These are phyloP conservation scores for Ceyx margarethae DNA, from an alignment of 2,113 vertebrate genomes.

Conservation along the genomic window DNA sequence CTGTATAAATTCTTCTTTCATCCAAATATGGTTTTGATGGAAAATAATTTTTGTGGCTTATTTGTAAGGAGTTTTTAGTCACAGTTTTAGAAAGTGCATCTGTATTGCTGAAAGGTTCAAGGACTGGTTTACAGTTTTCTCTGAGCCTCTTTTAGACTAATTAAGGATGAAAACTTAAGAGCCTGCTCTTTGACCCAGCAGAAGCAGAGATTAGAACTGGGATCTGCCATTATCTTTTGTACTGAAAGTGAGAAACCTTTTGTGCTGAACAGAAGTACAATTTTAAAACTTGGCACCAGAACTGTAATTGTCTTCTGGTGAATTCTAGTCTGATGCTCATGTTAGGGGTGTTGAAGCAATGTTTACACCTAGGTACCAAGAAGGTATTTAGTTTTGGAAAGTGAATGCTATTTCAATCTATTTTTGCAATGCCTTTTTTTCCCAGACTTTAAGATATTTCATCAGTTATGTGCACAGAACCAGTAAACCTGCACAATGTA, in stretches of 20 bases:
- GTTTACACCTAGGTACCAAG: not conserved
- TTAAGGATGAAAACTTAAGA: not conserved
- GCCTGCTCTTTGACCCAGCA: not conserved
- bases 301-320: not conserved
- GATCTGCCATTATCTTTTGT: not conserved
- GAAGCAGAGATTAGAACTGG: not conserved
- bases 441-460: not conserved
- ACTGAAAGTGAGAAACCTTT: not conserved
- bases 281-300: not conserved
- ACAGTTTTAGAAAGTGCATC: not conserved
- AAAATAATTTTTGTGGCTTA: not conserved
- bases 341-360: not conserved
- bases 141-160: not conserved
- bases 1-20: not conserved
- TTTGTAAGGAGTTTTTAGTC: not conserved
- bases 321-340: not conserved
- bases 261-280: not conserved
- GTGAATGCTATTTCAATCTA: not conserved
- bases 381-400: not conserved
- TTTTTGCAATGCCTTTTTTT: not conserved
- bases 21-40: not conserved
- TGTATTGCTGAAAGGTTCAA: not conserved
- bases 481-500: not conserved
- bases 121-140: not conserved
- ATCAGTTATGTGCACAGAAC: not conserved